These are phyloP conservation scores for Anadara kagoshimensis DNA, from an alignment of 1,140 invertebrate genomes.

Conservation along the genomic window DNA sequence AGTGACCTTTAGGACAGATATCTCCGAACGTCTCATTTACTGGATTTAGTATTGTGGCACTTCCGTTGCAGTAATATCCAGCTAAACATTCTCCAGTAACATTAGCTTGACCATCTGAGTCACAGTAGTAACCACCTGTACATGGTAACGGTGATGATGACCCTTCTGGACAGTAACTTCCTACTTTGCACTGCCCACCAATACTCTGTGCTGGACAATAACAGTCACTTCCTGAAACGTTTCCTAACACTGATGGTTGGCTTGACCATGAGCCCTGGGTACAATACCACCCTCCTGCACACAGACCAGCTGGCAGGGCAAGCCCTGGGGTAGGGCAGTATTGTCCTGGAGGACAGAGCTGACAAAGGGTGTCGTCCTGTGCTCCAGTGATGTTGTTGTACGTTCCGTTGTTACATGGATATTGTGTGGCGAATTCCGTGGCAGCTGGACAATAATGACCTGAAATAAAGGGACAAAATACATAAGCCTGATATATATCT, in stretches of 20 bases:
- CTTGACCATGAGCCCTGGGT: conserved; percentile 63
- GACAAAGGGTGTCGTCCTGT: conserved; percentile 50
- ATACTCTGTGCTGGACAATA: conserved; percentile 62
- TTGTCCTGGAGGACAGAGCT: conserved; percentile 61
- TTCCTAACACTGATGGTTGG: conserved; percentile 58
- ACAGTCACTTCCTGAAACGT: conserved; percentile 55
- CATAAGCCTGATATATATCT: not conserved
- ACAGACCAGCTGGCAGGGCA: conserved; percentile 56
- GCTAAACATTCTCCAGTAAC: conserved; percentile 62
- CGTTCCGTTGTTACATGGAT: conserved; percentile 67
- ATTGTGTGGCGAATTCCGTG: conserved; percentile 67
- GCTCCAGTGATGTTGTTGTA: conserved; percentile 62
- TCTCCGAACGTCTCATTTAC: conserved; percentile 67
- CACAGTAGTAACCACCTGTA: conserved; percentile 68
- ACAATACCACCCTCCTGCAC: conserved; percentile 68
- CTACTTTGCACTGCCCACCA: conserved; percentile 65
- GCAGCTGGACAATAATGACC: conserved; percentile 64
- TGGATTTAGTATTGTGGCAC: conserved; percentile 61
- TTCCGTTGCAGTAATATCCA: conserved; percentile 66
- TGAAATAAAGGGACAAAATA: conserved; percentile 41
- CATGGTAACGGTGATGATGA: conserved; percentile 56
- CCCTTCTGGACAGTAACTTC: conserved; percentile 67
- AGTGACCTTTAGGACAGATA: conserved; percentile 70
- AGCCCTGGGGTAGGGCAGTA: conserved; percentile 64
- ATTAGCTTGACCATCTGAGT: conserved; percentile 54